Percentiles rank a stretch among this genome's conserved stretches.
Evolutionary conservation across 2,113 vertebrate species (phyloP).

Genomic region (Pseudolaguvia tuberculata): DNA sequence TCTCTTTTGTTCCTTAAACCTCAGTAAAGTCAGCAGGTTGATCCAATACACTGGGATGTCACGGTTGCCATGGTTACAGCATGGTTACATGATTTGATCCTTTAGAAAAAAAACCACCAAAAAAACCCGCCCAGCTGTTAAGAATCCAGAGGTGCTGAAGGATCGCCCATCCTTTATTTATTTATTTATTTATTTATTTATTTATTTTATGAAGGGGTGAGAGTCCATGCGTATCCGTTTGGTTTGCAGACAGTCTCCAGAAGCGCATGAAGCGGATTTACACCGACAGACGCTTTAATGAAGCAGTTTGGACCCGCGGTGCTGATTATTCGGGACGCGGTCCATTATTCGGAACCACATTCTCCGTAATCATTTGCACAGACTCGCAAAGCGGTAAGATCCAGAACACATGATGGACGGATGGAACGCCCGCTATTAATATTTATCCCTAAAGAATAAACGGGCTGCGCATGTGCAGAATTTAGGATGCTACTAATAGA

Average conservation of each 20-base stretch:
- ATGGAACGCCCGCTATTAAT: no score
- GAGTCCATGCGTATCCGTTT: no score
- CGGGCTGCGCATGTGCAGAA: neutral
- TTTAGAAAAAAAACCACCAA: neutral
- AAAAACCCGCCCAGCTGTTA: no score
- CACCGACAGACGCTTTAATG: neutral
- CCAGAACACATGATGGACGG: neutral
- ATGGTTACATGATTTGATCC: neutral
- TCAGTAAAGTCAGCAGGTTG: neutral
- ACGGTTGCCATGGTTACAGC: constrained; percentile 25
- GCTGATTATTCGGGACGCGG: neutral
- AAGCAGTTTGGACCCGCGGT: neutral
- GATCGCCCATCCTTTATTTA: neutral
- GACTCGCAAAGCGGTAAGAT: constrained; percentile 75
- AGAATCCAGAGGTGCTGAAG: no score
- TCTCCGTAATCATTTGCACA: constrained; percentile 67
- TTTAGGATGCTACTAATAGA: neutral
- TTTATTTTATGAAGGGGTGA: neutral
- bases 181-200: no score
- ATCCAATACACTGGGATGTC: neutral
- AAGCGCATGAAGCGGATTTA: neutral
- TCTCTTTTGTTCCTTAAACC: no score
- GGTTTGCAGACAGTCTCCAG: neutral
- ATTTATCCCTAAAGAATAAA: neutral
- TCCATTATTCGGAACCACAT: constrained; percentile 35